phyloP scores from a whole-genome alignment of 2,797 vertebrate genomes.

The Pantherophis alleghaniensis region DNA sequence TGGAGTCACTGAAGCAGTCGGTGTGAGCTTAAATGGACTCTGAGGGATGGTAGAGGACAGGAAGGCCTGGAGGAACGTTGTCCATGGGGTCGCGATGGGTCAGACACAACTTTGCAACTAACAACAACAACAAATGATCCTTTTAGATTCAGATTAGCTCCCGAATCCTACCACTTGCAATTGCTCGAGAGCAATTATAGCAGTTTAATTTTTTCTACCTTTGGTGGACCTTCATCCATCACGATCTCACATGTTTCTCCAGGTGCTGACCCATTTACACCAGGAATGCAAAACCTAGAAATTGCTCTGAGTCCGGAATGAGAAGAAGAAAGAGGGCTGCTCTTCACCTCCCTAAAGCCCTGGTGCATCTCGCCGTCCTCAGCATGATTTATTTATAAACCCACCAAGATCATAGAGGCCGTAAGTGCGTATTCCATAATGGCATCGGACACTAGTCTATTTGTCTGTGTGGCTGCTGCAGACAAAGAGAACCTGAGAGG shows the following conservation, averaged over 20 bases:
- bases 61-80: too few species aligned
- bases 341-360: neutral
- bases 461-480: conserved; percentile 45
- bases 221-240: conserved; percentile 46
- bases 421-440: conserved; percentile 35
- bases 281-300: conserved; percentile 4
- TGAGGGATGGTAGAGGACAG: too few species aligned
- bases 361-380: conserved; percentile 29
- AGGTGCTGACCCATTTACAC: neutral
- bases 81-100: too few species aligned
- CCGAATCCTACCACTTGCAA: conserved; percentile 48
- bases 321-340: neutral
- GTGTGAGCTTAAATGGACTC: too few species aligned
- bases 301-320: neutral
- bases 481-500: conserved; percentile 43
- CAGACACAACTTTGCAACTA: too few species aligned
- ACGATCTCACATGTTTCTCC: conserved; percentile 31
- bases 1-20: too few species aligned
- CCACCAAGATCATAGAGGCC: conserved; percentile 42
- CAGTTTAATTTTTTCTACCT: conserved; percentile 56
- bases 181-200: conserved; percentile 57
- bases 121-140: too few species aligned
- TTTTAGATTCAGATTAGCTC: conserved; percentile 52
- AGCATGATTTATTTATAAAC: conserved; percentile 57
- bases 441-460: conserved; percentile 41